Evolutionary conservation across 2,113 vertebrate species (phyloP).

Genomic region (Syngnathus typhle): DNA sequence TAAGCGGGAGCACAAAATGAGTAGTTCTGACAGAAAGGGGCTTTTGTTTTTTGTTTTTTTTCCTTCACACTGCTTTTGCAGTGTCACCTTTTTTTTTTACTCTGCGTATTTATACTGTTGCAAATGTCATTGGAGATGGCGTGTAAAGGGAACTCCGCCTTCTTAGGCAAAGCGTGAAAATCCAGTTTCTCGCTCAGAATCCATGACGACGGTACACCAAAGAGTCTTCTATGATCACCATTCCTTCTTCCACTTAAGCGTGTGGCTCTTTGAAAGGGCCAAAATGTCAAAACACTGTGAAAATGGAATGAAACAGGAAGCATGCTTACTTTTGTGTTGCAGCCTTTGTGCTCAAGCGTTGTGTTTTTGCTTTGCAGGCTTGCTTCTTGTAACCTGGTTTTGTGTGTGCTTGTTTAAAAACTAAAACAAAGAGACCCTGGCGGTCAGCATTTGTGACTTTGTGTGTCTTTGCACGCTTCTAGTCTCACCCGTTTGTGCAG

Average conservation of each 20-base stretch:
- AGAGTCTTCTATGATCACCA: not conserved
- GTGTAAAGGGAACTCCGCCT: not conserved
- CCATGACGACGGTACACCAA: not conserved
- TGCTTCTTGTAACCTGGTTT: not conserved
- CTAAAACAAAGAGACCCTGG: constrained; percentile 25
- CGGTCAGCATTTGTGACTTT: constrained; percentile 52
- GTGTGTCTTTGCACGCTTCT: constrained; percentile 46
- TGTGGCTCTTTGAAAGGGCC: constrained; percentile 50
- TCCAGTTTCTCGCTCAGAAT: not conserved
- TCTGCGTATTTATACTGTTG: not conserved
- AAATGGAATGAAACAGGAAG: not conserved
- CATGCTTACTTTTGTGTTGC: not conserved
- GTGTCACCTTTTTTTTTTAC: constrained; percentile 8
- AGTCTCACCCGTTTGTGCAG: constrained; percentile 62
- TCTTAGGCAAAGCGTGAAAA: not conserved
- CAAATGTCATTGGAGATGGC: not conserved
- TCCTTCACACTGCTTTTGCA: not conserved
- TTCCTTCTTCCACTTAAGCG: not conserved
- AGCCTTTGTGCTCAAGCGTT: not conserved
- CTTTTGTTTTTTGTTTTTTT: too few relatives aligned
- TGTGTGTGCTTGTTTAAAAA: not conserved
- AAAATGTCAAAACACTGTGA: not conserved
- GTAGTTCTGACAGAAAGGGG: constrained; percentile 9
- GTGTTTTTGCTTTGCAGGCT: not conserved
- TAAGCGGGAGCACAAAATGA: constrained; percentile 60